Base-by-base conservation (phyloP, 1,140 invertebrate genomes). In the Trypoxylus dichotomus region DNA sequence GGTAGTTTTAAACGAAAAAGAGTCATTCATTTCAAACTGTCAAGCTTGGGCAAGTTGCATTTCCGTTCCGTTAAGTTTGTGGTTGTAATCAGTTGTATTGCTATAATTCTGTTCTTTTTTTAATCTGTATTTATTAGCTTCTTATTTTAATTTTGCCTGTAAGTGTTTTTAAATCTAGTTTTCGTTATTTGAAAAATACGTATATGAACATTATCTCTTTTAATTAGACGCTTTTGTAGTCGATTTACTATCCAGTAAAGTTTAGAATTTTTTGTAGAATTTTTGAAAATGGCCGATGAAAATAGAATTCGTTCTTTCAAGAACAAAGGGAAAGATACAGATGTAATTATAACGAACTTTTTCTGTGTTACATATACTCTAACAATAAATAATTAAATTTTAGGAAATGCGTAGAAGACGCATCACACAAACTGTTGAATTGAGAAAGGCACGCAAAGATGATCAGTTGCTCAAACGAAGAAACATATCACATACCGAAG, bases 401-500 rank as follows among this genome's bases (percentile, higher is more conserved):
- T 81, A 96, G 94, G 95, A 97, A 81, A 92, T 97, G 85, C 91
- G 97, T 76, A 90, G 96, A 80, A 91, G 96, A 78, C 90, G 98
- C 78, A 93, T 91, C 82, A 96, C 98, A 86, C 90, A 95, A 24
- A 95, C 92, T 8, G 92, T 99, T 11, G 95, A 98, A 81, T 88
- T 99, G 7, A 89, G 98, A 15, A 99, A 98, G 89, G 93, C 94
- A 6, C 94, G 95, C 60, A 95, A 98, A 84, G 97, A 99, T 88
- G 97, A 99, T 83, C 96, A 97, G 83, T 87, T 99, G n/a, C 89
- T 94, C 1, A 99, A 99, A 88, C 89, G 96, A 63, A 90, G 98
- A 75, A 98, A 98, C 83, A 93, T 99, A 32, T 88, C 89, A 74
- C 85, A 89, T 5, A 86, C 79, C 11, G 88, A 90, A 37, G 90